Evolutionary conservation across 2,888 invertebrate genomes (phyloP), one percentile per base, ranked within the genome.

Genomic region (Anthoptus insignis): DNA sequence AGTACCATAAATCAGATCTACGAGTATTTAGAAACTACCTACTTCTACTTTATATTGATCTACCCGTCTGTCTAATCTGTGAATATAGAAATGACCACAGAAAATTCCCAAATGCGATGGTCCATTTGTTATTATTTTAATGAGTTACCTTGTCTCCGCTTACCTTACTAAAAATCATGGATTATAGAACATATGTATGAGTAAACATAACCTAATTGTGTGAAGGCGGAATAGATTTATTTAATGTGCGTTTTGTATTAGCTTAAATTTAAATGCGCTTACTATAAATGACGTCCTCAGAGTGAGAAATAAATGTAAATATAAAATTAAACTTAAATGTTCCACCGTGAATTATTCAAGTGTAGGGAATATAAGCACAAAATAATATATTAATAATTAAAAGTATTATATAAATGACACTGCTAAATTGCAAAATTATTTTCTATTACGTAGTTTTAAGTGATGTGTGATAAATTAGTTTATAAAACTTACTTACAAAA

Each of bases 391-490:
- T 42, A 13, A 53, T n/a, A 53, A 27, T 16, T 34, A 21, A 52
- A 50, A 8, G n/a, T 14, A 24, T 27, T 27, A 16, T 16, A 19
- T 42, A 50, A 16, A 50, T 27, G 16, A 27, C 14, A 37, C 37
- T 39, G 21, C 2, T 56, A 42, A 56, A 56, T 29, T 22, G 19
- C 22, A 42, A 39, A 45, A 14, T 11, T 37, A 54, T 54, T 54
- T 58, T 47, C 49, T 34, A 50, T 59, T 49, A 29, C 57, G 39
- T 59, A 42, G 6, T n/a, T 16, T 65, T 67, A 78, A 75, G 50
- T 74, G 77, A 81, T 77, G 80, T 81, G 84, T 85, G 83, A 85
- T 84, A 83, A 78, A 78, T 67, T 81, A 81, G 77, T 73, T 75
- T 76, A 76, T 74, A 56, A 56, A 37, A n/a, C n/a, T 29, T 19